Base-by-base conservation (phyloP, 2,113 vertebrate species). In the Helogale parvula region DNA sequence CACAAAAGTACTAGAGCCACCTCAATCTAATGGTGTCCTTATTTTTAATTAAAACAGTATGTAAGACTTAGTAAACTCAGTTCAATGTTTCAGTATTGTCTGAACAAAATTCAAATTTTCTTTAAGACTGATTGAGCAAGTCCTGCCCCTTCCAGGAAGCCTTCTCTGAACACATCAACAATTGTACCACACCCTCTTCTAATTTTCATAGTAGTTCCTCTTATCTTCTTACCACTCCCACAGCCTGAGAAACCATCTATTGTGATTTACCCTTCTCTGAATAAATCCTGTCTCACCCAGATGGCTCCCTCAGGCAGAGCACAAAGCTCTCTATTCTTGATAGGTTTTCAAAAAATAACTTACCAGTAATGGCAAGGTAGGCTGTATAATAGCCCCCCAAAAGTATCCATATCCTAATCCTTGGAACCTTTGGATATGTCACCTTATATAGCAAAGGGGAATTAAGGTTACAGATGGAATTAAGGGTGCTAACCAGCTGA, bases 151-250 rank as follows among this genome's bases (percentile, higher is more conserved):
- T 87, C 31, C 88, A 96, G 57, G 50, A 96, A 95, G 41, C 17
- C 68, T 91, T 94, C 72, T 96, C 52, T 69, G 52, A 94, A 50
- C 6, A 50, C 7, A 7, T 96, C 31, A 83, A 52, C 45, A 35
- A 79, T 60, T 50, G 95, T 21, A 50, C 35, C 41, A 91, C 45
- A 96, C n/a, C 41, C 41, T 89, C 13, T 86, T 94, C 50, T 87
- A 76, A 89, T 95, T 96, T 98, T 89, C 80, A 83, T 60, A 77
- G 45, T 3, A 88, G 69, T 92, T 95, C 63, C 85, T 95, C 69
- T 79, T 89, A 47, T 7, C 25, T 71, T 96, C 68, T 97, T 91
- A 91, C 19, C 19, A 68, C 11, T 83, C 76, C 21, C 23, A 9
- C 13, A 63, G 35, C 25, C 29, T 88, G 13, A 83, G n/a, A 95